Evolutionary conservation across 2,888 invertebrate species (phyloP).

Genomic region (Tenthredo distinguenda): DNA sequence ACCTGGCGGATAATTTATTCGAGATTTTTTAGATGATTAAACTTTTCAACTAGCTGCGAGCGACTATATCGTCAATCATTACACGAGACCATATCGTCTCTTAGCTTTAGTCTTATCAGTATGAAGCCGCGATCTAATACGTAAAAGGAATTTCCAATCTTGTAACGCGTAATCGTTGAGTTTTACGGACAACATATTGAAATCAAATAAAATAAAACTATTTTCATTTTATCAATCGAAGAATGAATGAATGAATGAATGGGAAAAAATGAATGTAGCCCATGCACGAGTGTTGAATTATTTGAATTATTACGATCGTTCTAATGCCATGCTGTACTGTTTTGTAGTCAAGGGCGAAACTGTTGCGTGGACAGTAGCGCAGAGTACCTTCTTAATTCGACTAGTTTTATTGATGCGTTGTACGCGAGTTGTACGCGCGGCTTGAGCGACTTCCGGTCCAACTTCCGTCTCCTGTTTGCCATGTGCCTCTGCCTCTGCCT

Average conservation of each 20-base stretch:
- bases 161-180: not conserved
- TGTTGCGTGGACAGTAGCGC: constrained; percentile 32
- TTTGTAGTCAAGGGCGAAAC: constrained; percentile 43
- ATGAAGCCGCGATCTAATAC: not conserved
- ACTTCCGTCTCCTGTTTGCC: constrained; percentile 60
- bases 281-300: not conserved
- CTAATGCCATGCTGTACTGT: not conserved
- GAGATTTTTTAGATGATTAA: not conserved
- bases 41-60: not conserved
- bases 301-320: not conserved
- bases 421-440: constrained; percentile 43
- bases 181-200: not conserved
- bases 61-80: not conserved
- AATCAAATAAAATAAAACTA: not conserved
- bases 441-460: constrained; percentile 49
- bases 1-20: not conserved
- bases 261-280: too few species aligned
- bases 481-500: constrained; percentile 54
- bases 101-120: not conserved
- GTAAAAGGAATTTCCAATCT: not conserved
- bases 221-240: not conserved
- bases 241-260: not conserved
- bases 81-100: not conserved
- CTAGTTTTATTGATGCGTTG: constrained; percentile 47
- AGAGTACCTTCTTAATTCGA: constrained; percentile 39